Conservation (phyloP, 1,140 invertebrate species). For the Tribolium madens region DNA sequence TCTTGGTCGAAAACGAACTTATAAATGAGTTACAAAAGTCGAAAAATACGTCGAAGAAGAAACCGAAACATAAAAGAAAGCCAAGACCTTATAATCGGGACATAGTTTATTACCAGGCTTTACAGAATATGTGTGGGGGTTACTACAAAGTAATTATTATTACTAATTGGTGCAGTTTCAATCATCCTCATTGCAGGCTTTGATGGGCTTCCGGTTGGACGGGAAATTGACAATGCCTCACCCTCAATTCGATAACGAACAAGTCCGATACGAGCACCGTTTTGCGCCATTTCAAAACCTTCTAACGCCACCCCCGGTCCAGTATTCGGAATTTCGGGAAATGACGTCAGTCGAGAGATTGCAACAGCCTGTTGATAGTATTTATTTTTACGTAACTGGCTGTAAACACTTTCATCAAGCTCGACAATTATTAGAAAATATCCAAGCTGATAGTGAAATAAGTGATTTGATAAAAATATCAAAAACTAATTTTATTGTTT, state of each 20-base stretch:
- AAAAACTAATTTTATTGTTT: constrained; percentile 95
- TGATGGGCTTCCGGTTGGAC: constrained; percentile 79
- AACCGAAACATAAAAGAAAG: constrained; percentile 80
- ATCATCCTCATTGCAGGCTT: constrained; percentile 70
- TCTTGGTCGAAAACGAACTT: constrained; percentile 83
- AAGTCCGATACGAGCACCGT: constrained; percentile 93
- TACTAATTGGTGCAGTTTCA: neutral
- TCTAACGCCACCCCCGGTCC: constrained; percentile 89
- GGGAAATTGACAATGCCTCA: constrained; percentile 80
- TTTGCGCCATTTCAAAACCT: constrained; percentile 90
- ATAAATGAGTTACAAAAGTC: constrained; percentile 70
- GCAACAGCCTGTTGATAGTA: constrained; percentile 63
- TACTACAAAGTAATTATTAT: constrained; percentile 84
- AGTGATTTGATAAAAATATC: constrained; percentile 82
- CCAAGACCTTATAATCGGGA: constrained; percentile 84
- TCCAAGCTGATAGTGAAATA: constrained; percentile 87
- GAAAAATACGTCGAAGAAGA: constrained; percentile 75
- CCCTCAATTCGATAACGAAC: constrained; percentile 92
- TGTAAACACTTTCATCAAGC: constrained; percentile 94
- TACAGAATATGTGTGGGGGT: constrained; percentile 94
- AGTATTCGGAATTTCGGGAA: constrained; percentile 67
- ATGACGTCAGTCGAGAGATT: constrained; percentile 70
- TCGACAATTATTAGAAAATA: constrained; percentile 83
- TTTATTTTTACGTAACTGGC: constrained; percentile 80
- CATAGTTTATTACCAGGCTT: constrained; percentile 87